Conservation (phyloP, 2,113 vertebrate genomes). For the Euleptes europaea region DNA sequence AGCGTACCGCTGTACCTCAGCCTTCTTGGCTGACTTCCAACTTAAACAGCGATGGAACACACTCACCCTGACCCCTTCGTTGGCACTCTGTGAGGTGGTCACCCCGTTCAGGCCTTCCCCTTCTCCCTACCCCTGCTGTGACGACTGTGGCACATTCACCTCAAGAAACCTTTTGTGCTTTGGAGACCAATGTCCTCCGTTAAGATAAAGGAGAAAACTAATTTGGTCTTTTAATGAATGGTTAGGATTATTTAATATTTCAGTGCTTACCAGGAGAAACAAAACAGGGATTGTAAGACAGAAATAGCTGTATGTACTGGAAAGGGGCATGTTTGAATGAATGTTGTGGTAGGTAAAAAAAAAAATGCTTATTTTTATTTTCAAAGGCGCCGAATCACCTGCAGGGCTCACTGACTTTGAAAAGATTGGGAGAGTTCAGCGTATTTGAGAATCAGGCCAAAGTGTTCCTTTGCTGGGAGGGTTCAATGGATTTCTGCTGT, state of each 20-base stretch:
- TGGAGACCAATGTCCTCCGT: background rate
- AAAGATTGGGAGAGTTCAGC: background rate
- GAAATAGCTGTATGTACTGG: background rate
- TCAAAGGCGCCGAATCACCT: background rate
- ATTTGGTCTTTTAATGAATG: accelerated
- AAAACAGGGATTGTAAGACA: background rate
- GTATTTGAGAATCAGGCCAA: background rate
- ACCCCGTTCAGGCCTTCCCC: background rate
- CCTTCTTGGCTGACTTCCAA: background rate
- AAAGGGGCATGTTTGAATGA: background rate
- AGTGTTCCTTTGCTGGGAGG: background rate
- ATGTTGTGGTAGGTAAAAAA: background rate
- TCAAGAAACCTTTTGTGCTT: constrained; percentile 9
- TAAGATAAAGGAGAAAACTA: accelerated
- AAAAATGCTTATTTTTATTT: background rate
- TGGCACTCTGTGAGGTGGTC: background rate
- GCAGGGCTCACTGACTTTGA: background rate
- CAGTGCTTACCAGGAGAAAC: background rate
- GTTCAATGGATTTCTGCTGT: background rate
- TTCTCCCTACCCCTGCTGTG: too few relatives aligned
- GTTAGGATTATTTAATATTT: background rate
- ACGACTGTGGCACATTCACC: accelerated
- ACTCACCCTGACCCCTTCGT: background rate
- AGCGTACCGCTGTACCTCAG: background rate
- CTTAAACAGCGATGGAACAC: background rate